Evolutionary conservation across 1,140 invertebrate species (phyloP).

Genomic region (Lethrus apterus): DNA sequence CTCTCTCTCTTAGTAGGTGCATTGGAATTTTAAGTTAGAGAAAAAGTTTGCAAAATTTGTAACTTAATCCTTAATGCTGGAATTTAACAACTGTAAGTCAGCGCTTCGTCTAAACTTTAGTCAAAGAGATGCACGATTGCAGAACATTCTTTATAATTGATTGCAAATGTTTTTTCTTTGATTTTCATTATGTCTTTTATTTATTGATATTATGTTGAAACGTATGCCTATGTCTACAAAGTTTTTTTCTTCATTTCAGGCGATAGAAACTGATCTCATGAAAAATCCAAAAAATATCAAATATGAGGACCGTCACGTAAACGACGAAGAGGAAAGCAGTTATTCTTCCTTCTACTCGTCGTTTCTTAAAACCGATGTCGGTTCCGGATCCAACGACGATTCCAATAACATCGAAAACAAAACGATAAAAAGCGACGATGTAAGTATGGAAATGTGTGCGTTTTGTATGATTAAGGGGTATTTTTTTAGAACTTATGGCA

Average conservation of each 20-base stretch:
- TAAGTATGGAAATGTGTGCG: slow-evolving; percentile 18
- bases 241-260: slow-evolving; percentile 14
- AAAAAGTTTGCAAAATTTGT: too few species aligned
- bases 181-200: too few species aligned
- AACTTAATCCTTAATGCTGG: too few species aligned
- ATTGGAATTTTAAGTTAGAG: too few species aligned
- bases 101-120: too few species aligned
- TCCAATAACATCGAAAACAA: slow-evolving; percentile 30
- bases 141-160: too few species aligned
- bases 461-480: slow-evolving; percentile 7
- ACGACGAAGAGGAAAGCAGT: slow-evolving; percentile 46
- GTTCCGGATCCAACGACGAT: slow-evolving; percentile 38
- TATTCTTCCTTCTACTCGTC: slow-evolving; percentile 50
- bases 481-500: slow-evolving; percentile 26
- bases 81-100: too few species aligned
- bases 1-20: too few species aligned
- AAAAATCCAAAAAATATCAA: slow-evolving; percentile 13
- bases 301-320: slow-evolving; percentile 19
- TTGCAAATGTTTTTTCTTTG: too few species aligned
- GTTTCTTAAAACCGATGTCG: slow-evolving; percentile 47
- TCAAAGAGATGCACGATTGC: too few species aligned
- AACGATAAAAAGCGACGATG: slow-evolving; percentile 27
- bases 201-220: too few species aligned
- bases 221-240: too few species aligned
- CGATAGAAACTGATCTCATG: slow-evolving; percentile 8